Evolutionary conservation across 2,797 vertebrate genomes (phyloP), one percentile per base, ranked within the genome.

Genomic region (Gila robusta): DNA sequence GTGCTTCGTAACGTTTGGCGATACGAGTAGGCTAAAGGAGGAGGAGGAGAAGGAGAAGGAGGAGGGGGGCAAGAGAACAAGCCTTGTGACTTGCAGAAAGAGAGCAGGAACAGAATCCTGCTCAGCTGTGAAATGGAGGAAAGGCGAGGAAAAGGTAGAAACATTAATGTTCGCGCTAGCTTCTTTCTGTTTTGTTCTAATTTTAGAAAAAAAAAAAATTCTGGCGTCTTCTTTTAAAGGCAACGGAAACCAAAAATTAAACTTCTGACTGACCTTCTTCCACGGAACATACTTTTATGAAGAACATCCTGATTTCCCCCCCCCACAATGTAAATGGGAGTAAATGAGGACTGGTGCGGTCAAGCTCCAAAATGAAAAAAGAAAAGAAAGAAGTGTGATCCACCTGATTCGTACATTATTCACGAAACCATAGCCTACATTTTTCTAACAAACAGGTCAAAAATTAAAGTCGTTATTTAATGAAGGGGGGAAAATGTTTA

Each of bases 101-200:
- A 82, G 84, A 73, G 8, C 49, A 84, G 69, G 54, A 19, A 83
- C 80, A 78, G 41, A 69, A 84, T 82, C 82, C 76, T n/a, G 52
- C 37, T 89, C 64, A 74, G 74, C 86, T 88, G 72, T 88, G 85
- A 90, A 82, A 84, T 79, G 82, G 77, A 81, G 69, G 79, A 41
- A 71, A n/a, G 9, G 81, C 69, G 85, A 82, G 78, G 80, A 12
- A 62, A 37, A 79, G 89, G 85, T 67, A 59, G 54, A 54, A 17
- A 66, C 26, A 52, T 41, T 64, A 11, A n/a, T 73, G 14, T 66
- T 47, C 67, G 1, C 23, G 52, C 76, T 39, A 21, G 35, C 74
- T 7, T n/a, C 11, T n/a, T 11, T 56, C 52, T 78, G 4, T 26
- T 78, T 26, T 76, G 26, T 2, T 35, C 2, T 21, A 19, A 11